A percentile compares a stretch with the other conserved stretches of the same genome.
Conservation (phyloP, 35 echinoderm and acorn worm genomes). For the Heliocidaris tuberculata region DNA sequence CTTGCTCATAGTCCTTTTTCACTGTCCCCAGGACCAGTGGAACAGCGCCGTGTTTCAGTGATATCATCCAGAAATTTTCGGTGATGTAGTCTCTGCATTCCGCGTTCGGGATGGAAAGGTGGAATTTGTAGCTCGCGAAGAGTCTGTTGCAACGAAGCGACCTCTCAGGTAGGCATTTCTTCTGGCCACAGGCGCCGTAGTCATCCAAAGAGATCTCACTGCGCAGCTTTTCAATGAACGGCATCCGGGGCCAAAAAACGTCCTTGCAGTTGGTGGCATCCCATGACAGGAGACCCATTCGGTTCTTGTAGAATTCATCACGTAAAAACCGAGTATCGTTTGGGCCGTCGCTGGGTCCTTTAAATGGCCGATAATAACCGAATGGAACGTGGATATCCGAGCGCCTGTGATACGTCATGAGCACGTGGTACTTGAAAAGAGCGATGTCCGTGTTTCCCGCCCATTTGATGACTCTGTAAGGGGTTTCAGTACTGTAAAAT, state of each 20-base stretch:
- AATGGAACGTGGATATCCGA: conserved; percentile 73
- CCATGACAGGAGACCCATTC: conserved; percentile 68
- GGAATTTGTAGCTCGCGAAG: conserved; percentile 56
- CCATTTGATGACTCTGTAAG: conserved; percentile 74
- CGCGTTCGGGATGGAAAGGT: conserved; percentile 54
- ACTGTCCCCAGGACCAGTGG: conserved; percentile 58
- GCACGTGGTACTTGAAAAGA: conserved; percentile 52
- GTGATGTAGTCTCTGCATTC: conserved; percentile 65
- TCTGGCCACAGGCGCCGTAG: conserved; percentile 23
- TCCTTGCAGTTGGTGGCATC: conserved; percentile 86
- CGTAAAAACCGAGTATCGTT: background rate
- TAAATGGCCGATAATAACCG: conserved; percentile 53
- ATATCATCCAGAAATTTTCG: conserved; percentile 54
- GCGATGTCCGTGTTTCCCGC: conserved; percentile 57
- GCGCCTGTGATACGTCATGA: conserved; percentile 62
- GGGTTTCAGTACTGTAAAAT: conserved; percentile 74
- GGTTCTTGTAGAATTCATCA: conserved; percentile 5
- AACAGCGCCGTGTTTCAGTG: conserved; percentile 7
- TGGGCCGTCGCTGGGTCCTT: background rate
- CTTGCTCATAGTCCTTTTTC: conserved; percentile 48
- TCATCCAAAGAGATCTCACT: conserved; percentile 28
- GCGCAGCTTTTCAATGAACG: conserved; percentile 52
- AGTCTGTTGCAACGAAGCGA: background rate
- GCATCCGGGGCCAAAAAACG: conserved; percentile 87
- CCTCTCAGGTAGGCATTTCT: conserved; percentile 1